phyloP scores from a whole-genome alignment of 2,113 vertebrate genomes.

The Paradisaea rubra region DNA sequence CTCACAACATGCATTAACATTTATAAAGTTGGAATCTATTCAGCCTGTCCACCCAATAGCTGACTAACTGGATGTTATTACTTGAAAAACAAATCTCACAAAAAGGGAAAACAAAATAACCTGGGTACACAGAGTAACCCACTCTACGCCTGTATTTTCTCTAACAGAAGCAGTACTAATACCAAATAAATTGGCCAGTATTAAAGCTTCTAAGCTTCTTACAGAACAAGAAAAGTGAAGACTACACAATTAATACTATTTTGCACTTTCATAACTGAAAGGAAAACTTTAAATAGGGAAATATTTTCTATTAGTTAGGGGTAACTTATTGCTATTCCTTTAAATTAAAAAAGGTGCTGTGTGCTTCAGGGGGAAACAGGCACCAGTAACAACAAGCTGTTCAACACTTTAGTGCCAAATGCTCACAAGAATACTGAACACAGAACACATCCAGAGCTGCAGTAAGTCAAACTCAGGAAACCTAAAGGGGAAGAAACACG shows the following conservation, averaged over 20 bases:
- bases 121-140: neutral
- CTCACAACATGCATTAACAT: constrained; percentile 1
- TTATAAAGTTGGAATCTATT: neutral
- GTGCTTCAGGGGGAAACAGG: constrained; percentile 1
- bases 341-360: neutral
- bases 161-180: neutral
- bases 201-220: neutral
- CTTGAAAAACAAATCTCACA: neutral
- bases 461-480: neutral
- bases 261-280: neutral
- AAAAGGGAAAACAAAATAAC: neutral
- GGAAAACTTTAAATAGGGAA: neutral
- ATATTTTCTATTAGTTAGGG: neutral
- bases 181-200: neutral
- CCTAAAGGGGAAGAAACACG: neutral
- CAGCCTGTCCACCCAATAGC: constrained; percentile 15
- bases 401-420: constrained; percentile 8
- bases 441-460: neutral
- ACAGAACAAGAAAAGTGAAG: neutral
- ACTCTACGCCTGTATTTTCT: neutral
- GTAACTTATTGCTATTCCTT: neutral
- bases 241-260: neutral
- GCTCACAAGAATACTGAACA: neutral
- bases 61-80: constrained; percentile 7
- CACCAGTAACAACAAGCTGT: constrained; percentile 36